phyloP scores from a whole-genome alignment of 2,797 vertebrate genomes.

The Myiotriccus ornatus region DNA sequence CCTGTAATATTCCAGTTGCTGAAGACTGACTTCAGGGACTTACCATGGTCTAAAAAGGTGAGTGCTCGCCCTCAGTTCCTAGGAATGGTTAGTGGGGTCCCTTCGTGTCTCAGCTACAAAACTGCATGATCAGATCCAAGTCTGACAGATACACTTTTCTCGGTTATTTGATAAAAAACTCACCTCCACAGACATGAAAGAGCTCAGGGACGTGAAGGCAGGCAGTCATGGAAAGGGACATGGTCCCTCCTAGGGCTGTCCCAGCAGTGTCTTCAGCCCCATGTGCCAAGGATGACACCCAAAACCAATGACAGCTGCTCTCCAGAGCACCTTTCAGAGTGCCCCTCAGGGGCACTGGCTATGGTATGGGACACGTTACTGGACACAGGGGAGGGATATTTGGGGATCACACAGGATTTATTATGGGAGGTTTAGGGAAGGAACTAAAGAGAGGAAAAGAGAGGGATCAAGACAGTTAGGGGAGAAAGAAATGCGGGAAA shows the following conservation, averaged over 20 bases:
- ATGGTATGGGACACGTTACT: not conserved
- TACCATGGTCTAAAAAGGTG: rapidly evolving
- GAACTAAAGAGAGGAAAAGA: not conserved
- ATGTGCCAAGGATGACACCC: rapidly evolving
- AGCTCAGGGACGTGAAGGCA: not conserved
- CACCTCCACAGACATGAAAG: not conserved
- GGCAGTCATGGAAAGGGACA: not conserved
- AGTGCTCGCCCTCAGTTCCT: not conserved
- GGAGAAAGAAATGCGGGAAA: not conserved
- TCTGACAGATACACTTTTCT: not conserved
- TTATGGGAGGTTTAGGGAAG: not conserved
- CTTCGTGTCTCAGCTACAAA: not conserved
- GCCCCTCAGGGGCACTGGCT: not conserved
- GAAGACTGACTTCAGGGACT: not conserved
- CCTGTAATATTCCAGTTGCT: not conserved
- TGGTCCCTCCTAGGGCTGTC: not conserved
- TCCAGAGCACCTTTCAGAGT: not conserved
- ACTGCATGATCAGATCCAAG: not conserved
- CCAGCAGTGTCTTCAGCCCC: not conserved
- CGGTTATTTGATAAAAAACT: not conserved
- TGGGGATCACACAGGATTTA: not conserved
- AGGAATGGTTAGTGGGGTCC: not conserved
- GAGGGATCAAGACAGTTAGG: not conserved
- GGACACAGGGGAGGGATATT: not conserved
- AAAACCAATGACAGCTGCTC: not conserved